Base-by-base conservation (phyloP, 2,797 vertebrate genomes). In the Dryobates pubescens region DNA sequence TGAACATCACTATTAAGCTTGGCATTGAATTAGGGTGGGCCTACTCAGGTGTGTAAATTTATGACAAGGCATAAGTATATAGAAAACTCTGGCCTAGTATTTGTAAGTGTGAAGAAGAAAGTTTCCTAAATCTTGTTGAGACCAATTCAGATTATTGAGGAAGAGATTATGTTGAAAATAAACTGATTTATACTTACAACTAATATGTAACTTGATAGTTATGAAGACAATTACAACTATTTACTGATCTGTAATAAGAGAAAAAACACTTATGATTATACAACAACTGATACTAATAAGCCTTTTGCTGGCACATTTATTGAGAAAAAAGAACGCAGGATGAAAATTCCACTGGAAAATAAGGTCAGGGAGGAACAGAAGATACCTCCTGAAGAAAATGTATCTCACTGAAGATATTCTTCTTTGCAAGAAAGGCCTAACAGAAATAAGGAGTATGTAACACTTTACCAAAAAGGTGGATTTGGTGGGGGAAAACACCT, bases 321-420 rank as follows among this genome's bases (percentile, higher is more conserved):
- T 96, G 82, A 95, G 95, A 68, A 95, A 93, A 92, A 90, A 94
- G 89, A 78, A 95, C 88, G 75, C 74, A 86, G 64, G 59, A 91
- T 95, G 94, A 90, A 93, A 95, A 86, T 95, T 75, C 68, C n/a
- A 75, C 75, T 13, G 89, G 96, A 82, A 92, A 90, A 93, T 94
- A 93, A 95, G 92, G 94, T 96, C 92, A 96, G 92, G 95, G 90
- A 95, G 91, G 89, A 95, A 86, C 69, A 79, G 96, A 97, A 97
- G 96, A 96, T 80, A 12, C 86, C 88, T 96, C 90, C 93, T 87
- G 94, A 96, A 96, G 96, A 96, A 88, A 90, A 87, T 81, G 6
- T 96, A 83, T 92, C 24, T 85, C 67, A 56, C 43, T 89, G 96
- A 97, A 95, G 94, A 95, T 59, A 71, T 78, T 74, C 69, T 88